These are phyloP conservation scores for Agrochola circellaris DNA, from an alignment of 2,888 invertebrate species.

Conservation along the genomic window DNA sequence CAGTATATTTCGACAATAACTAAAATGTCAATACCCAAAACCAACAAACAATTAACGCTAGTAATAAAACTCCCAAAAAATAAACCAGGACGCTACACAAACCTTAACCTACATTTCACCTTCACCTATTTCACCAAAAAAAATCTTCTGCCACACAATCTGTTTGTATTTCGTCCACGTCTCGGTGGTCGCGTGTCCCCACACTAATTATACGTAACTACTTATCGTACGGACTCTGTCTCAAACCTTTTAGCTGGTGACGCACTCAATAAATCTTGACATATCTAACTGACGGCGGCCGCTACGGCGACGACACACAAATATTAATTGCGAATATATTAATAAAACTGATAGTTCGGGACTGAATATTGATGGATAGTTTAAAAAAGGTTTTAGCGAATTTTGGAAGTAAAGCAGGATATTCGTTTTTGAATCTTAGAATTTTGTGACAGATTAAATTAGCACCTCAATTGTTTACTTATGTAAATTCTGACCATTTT, in stretches of 20 bases:
- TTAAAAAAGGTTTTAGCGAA: constrained; percentile 34
- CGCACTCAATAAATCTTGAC: constrained; percentile 87
- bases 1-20: too few relatives aligned
- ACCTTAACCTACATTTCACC: constrained; percentile 21
- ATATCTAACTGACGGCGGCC: constrained; percentile 77
- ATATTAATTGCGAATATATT: constrained; percentile 85
- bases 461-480: background rate
- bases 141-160: constrained; percentile 25
- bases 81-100: background rate
- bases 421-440: background rate
- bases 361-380: constrained; percentile 65
- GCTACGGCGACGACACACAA: constrained; percentile 73
- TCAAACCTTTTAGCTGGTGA: constrained; percentile 87
- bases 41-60: background rate
- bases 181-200: constrained; percentile 87
- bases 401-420: constrained; percentile 15
- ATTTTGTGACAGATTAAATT: constrained; percentile 7
- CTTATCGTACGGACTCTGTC: constrained; percentile 83
- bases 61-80: background rate
- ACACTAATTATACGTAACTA: constrained; percentile 85
- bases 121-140: constrained; percentile 50
- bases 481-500: constrained; percentile 31
- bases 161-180: constrained; percentile 59
- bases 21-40: background rate
- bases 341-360: constrained; percentile 74